Conservation (phyloP, 2,113 vertebrate genomes). For the Cacatua alba region DNA sequence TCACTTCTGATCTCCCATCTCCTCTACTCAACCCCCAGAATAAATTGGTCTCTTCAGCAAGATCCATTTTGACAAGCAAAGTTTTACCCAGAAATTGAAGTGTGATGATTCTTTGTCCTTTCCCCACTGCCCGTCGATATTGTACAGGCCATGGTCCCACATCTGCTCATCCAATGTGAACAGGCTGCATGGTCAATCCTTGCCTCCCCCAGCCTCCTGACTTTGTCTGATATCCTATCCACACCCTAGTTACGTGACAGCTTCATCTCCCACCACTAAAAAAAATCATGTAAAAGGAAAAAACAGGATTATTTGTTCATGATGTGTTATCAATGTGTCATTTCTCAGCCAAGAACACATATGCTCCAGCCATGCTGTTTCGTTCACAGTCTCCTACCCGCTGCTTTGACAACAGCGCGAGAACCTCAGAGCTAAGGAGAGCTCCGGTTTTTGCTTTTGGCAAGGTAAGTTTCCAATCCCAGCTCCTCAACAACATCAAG, state of each 20-base stretch:
- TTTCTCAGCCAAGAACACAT: neutral
- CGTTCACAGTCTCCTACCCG: accelerated
- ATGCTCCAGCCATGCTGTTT: neutral
- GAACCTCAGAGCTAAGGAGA: neutral
- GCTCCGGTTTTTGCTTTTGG: neutral
- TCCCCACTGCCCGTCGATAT: neutral
- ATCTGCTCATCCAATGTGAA: neutral
- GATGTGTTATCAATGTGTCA: neutral
- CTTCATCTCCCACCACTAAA: neutral
- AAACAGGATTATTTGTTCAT: neutral
- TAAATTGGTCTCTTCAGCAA: neutral
- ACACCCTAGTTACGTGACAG: neutral
- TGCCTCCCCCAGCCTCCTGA: neutral
- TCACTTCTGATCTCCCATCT: neutral
- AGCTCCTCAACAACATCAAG: neutral
- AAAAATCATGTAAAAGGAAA: neutral
- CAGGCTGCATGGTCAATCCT: neutral
- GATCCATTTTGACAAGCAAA: neutral
- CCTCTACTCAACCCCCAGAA: neutral
- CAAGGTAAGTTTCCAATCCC: neutral
- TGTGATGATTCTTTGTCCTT: neutral
- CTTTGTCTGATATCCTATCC: neutral
- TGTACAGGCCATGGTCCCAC: neutral
- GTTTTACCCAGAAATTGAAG: neutral
- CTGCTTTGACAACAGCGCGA: neutral